phyloP scores from a whole-genome alignment of 2,888 invertebrate species.

The Anorthoa munda region DNA sequence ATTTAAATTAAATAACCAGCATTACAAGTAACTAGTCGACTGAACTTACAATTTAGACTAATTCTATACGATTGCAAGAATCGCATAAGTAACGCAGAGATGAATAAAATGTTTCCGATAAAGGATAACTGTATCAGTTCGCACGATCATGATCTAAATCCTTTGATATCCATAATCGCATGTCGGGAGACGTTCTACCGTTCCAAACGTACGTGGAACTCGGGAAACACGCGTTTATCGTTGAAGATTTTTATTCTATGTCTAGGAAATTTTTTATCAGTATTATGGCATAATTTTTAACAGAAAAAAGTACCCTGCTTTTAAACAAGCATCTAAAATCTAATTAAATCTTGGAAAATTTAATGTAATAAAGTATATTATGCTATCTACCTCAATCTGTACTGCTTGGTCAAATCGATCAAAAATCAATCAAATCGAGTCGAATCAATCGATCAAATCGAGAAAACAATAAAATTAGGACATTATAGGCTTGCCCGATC shows the following conservation, averaged over 20 bases:
- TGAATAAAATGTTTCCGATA: constrained; percentile 27
- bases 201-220: constrained; percentile 5
- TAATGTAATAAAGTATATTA: no score
- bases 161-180: constrained; percentile 42
- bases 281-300: not conserved
- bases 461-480: not conserved
- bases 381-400: no score
- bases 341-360: not conserved
- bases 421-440: no score
- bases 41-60: not conserved
- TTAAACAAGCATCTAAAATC: not conserved
- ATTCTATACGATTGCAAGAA: constrained; percentile 7
- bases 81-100: constrained; percentile 30
- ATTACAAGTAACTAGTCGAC: not conserved
- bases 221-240: not conserved
- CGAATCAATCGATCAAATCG: no score
- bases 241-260: not conserved
- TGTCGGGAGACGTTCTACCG: constrained; percentile 6
- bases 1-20: not conserved
- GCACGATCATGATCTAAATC: constrained; percentile 26
- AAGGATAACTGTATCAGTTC: constrained; percentile 19
- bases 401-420: no score
- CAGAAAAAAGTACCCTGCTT: not conserved
- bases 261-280: not conserved
- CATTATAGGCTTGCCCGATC: no score